Percentiles rank a stretch among this genome's conserved stretches.
Evolutionary conservation across 2,797 vertebrate genomes (phyloP).

Genomic region (Ateles fusciceps): DNA sequence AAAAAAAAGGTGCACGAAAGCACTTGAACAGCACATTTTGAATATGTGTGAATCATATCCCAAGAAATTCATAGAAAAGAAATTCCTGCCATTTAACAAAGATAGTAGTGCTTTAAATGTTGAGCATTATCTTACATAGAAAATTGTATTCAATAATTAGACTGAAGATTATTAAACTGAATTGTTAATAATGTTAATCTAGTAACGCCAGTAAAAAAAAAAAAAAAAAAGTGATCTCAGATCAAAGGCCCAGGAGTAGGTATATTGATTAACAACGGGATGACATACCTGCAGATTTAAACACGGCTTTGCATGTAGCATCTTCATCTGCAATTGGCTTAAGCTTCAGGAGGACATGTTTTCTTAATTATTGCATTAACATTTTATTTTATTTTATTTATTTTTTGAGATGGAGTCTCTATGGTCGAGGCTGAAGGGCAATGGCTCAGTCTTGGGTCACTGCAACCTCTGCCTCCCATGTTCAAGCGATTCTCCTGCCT

Average conservation of each 20-base stretch:
- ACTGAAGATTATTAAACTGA: constrained; percentile 35
- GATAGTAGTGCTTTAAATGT: constrained; percentile 35
- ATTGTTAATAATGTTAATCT: constrained; percentile 57
- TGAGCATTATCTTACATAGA: constrained; percentile 53
- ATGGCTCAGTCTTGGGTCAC: neutral
- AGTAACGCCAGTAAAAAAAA: neutral
- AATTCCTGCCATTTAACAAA: constrained; percentile 35
- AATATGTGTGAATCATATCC: constrained; percentile 47
- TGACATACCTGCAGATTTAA: neutral
- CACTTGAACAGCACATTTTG: constrained; percentile 73
- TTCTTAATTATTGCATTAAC: neutral
- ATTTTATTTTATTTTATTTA: neutral
- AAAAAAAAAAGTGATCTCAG: neutral
- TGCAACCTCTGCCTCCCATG: neutral
- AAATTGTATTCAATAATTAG: constrained; percentile 56
- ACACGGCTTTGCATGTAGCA: neutral
- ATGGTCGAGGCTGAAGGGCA: neutral
- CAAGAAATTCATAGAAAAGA: constrained; percentile 54
- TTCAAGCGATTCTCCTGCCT: neutral
- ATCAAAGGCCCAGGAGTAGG: neutral
- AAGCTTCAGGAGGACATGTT: neutral
- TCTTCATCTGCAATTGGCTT: neutral
- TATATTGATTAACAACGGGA: neutral
- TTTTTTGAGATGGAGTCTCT: neutral
- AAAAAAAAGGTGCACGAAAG: constrained; percentile 67